Evolutionary conservation across 2,888 invertebrate species (phyloP).

Genomic region (Apodemia zela): DNA sequence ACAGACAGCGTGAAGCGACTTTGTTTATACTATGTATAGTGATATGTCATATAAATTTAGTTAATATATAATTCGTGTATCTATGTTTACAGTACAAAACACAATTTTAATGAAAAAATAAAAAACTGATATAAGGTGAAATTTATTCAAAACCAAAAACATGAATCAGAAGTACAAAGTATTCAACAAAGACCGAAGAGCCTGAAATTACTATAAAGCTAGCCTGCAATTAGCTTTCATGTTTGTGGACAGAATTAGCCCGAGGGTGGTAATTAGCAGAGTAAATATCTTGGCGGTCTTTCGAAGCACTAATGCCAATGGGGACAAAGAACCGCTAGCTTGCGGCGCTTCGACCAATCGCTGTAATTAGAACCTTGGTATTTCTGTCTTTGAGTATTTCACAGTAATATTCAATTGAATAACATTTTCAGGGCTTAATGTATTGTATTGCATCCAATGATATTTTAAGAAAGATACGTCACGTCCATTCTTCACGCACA

Average conservation of each 20-base stretch:
- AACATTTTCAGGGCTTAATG: not conserved
- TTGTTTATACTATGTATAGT: no score
- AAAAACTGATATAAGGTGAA: not conserved
- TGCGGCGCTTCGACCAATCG: conserved; percentile 18
- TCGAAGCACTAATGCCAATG: conserved; percentile 7
- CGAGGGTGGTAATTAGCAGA: conserved; percentile 31
- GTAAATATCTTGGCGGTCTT: conserved; percentile 30
- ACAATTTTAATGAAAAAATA: no score
- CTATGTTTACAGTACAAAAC: no score
- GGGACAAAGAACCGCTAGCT: not conserved
- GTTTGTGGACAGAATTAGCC: conserved; percentile 33
- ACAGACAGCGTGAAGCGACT: no score
- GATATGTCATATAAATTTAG: no score
- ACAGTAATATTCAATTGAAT: not conserved
- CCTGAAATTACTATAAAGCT: conserved; percentile 26
- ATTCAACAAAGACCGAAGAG: conserved; percentile 10
- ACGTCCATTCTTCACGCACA: no score
- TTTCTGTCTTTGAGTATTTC: conserved; percentile 9
- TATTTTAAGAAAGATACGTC: no score
- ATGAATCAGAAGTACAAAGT: not conserved
- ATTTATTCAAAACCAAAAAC: not conserved
- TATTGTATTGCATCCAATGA: not conserved
- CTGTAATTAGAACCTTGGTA: conserved; percentile 8
- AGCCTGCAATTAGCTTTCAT: conserved; percentile 32
- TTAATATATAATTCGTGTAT: no score